Evolutionary conservation across 1,140 invertebrate species (phyloP).

Genomic region (Zaprionus tsacasi): DNA sequence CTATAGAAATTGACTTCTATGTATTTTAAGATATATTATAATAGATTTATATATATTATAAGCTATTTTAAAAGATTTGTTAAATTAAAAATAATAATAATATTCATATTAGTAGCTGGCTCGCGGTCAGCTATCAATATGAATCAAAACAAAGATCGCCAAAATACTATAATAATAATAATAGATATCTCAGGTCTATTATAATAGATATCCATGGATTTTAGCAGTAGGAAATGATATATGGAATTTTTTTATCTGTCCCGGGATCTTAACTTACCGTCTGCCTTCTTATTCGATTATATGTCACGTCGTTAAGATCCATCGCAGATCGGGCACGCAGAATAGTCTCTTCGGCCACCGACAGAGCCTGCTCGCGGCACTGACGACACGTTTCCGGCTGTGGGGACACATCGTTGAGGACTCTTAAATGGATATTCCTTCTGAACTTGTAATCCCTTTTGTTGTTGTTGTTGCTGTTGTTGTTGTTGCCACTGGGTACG

Average conservation of each 20-base stretch:
- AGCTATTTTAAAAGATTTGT: too few species aligned
- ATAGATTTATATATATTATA: too few species aligned
- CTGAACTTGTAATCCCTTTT: slow-evolving; percentile 32
- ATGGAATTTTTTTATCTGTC: not conserved
- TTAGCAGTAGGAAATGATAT: not conserved
- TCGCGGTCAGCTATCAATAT: too few species aligned
- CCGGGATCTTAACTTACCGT: slow-evolving; percentile 24
- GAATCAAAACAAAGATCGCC: too few species aligned
- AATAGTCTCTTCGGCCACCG: slow-evolving; percentile 12
- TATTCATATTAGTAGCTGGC: too few species aligned
- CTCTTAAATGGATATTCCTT: not conserved
- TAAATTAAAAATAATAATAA: too few species aligned
- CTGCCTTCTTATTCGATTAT: slow-evolving; percentile 4
- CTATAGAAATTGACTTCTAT: too few species aligned
- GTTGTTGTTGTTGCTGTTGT: slow-evolving; percentile 37
- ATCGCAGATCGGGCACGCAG: slow-evolving; percentile 58
- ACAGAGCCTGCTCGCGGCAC: slow-evolving; percentile 12
- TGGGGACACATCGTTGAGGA: not conserved
- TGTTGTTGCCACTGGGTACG: not conserved
- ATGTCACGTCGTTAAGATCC: slow-evolving; percentile 33
- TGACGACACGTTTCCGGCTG: slow-evolving; percentile 1
- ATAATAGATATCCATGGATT: too few species aligned
- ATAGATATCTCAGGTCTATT: too few species aligned
- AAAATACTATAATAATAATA: too few species aligned
- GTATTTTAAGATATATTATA: too few species aligned